phyloP scores from a whole-genome alignment of 2,888 invertebrate species.

The Anaspis maculata region DNA sequence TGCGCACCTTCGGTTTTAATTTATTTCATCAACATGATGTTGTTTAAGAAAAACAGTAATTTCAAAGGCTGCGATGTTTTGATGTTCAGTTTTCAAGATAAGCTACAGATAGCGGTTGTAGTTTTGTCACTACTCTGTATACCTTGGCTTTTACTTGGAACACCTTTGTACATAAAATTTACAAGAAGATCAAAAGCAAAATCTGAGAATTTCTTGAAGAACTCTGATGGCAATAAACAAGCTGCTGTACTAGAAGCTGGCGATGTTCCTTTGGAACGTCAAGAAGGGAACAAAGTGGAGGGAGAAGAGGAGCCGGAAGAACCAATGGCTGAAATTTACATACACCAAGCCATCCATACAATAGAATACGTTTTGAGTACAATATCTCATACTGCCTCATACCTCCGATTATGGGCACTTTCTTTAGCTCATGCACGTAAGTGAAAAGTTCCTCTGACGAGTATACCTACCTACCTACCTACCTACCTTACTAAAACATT shows the following conservation, averaged over 20 bases:
- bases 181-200: conserved; percentile 27
- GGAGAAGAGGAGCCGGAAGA: conserved; percentile 50
- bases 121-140: conserved; percentile 59
- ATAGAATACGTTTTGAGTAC: conserved; percentile 95
- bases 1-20: conserved; percentile 71
- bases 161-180: conserved; percentile 58
- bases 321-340: conserved; percentile 79
- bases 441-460: no score
- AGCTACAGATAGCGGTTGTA: conserved; percentile 56
- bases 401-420: conserved; percentile 91
- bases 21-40: conserved; percentile 71
- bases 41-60: conserved; percentile 42
- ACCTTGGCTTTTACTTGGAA: conserved; percentile 70
- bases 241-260: conserved; percentile 59
- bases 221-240: no score
- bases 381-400: conserved; percentile 94
- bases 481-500: no score
- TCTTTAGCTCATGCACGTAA: conserved; percentile 92
- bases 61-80: conserved; percentile 44
- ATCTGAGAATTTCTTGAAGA: conserved; percentile 3
- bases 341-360: conserved; percentile 92
- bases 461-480: no score
- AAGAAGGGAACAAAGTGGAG: conserved; percentile 32
- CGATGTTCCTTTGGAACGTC: conserved; percentile 42
- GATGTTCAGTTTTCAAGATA: conserved; percentile 53